Evolutionary conservation across 2,888 invertebrate genomes (phyloP).

Genomic region (Machimus atricapillus): DNA sequence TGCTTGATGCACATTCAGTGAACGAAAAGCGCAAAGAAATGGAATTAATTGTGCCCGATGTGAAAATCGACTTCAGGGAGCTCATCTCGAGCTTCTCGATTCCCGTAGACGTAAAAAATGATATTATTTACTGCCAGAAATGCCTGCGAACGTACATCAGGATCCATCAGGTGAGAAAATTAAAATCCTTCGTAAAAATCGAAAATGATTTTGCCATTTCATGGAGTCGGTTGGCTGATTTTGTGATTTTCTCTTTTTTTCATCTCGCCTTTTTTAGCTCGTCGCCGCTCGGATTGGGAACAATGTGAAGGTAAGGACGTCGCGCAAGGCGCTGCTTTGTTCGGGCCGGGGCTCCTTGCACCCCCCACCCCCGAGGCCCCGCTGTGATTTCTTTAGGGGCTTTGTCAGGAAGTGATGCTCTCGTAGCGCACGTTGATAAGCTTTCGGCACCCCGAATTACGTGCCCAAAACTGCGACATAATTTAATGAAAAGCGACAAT

Average conservation of each 20-base stretch:
- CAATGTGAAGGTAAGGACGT: constrained; percentile 37
- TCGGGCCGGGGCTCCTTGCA: neutral
- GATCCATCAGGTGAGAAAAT: constrained; percentile 58
- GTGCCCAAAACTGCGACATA: neutral
- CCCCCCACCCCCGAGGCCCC: too few species aligned
- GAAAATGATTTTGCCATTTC: neutral
- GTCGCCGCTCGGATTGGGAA: neutral
- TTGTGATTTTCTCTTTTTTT: neutral
- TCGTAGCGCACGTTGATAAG: neutral
- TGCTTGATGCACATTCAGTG: neutral
- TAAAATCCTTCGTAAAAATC: neutral
- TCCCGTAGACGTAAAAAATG: constrained; percentile 57
- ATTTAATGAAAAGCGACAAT: neutral
- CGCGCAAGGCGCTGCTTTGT: neutral
- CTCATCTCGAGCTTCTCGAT: constrained; percentile 42
- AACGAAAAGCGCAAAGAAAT: neutral
- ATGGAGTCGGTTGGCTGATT: neutral
- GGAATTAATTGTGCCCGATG: constrained; percentile 21
- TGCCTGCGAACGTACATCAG: constrained; percentile 57
- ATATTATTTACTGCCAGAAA: constrained; percentile 60
- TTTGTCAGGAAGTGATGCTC: neutral
- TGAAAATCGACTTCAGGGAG: constrained; percentile 15
- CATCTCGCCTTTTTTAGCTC: constrained; percentile 1
- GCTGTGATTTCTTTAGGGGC: neutral
- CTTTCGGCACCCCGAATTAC: neutral